Evolutionary conservation across 2,113 vertebrate genomes (phyloP).

Genomic region (Vidua macroura): DNA sequence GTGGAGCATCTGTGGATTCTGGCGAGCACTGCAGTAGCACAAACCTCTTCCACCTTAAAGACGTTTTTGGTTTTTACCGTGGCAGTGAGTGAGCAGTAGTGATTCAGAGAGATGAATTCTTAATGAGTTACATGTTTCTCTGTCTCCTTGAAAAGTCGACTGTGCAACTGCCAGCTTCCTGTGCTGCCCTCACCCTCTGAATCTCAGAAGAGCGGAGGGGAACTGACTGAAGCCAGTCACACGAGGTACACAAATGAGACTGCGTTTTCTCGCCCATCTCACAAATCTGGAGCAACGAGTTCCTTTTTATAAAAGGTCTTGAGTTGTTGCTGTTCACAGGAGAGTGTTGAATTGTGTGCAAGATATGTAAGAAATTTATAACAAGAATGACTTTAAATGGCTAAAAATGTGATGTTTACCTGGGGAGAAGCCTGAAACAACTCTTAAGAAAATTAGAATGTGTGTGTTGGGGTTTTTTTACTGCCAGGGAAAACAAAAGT

Average conservation of each 20-base stretch:
- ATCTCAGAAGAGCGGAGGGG: neutral
- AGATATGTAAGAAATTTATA: neutral
- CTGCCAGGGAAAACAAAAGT: neutral
- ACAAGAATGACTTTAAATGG: neutral
- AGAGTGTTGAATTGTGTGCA: neutral
- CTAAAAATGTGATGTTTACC: neutral
- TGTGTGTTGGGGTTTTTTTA: neutral
- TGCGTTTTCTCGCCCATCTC: neutral
- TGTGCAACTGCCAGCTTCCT: rapidly evolving
- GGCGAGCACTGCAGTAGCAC: neutral
- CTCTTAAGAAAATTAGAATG: neutral
- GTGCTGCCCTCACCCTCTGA: neutral
- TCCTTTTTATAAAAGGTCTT: neutral
- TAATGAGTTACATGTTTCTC: rapidly evolving
- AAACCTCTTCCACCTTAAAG: neutral
- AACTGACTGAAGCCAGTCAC: neutral
- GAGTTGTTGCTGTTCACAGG: neutral
- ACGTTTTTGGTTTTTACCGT: rapidly evolving
- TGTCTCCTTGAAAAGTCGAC: rapidly evolving
- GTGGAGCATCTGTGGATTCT: neutral
- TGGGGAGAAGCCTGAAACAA: neutral
- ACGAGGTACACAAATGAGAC: neutral
- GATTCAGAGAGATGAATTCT: neutral
- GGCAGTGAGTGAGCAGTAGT: rapidly evolving
- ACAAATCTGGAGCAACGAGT: neutral